Conservation (phyloP, 2,888 invertebrate genomes). For the Dorcus parallelipipedus region DNA sequence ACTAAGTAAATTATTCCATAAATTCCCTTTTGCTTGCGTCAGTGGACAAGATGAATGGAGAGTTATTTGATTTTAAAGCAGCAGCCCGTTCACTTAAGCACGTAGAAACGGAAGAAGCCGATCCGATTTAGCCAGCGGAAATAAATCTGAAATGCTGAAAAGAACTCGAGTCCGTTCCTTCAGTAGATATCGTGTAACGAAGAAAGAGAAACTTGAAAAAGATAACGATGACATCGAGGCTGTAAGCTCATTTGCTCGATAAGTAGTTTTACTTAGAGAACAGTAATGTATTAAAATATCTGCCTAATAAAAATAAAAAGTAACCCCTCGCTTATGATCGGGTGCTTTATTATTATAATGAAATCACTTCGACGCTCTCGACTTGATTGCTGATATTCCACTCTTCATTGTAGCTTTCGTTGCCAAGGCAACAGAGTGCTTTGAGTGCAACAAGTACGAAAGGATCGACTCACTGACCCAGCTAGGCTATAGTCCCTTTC, state of each 20-base stretch:
- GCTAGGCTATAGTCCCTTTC: conserved; percentile 11
- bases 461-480: conserved; percentile 23
- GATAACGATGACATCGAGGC: no score
- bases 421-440: conserved; percentile 30
- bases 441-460: conserved; percentile 29
- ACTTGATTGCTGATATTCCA: conserved; percentile 14
- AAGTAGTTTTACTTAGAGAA: no score
- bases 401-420: conserved; percentile 28
- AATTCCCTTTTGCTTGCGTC: background rate
- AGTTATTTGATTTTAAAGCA: conserved; percentile 11
- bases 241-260: no score
- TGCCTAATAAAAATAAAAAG: no score
- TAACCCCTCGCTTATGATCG: background rate
- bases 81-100: conserved; percentile 6
- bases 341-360: conserved; percentile 6
- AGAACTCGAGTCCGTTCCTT: background rate
- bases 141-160: background rate
- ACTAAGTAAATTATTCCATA: background rate
- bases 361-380: conserved; percentile 7
- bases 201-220: no score
- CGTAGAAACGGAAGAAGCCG: conserved; percentile 1
- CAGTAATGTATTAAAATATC: no score
- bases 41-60: conserved; percentile 7
- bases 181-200: no score
- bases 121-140: background rate